Percentiles rank a stretch among this genome's conserved stretches.
These are phyloP conservation scores for Cardiocondyla obscurior DNA, from an alignment of 1,140 invertebrate genomes.

Conservation along the genomic window DNA sequence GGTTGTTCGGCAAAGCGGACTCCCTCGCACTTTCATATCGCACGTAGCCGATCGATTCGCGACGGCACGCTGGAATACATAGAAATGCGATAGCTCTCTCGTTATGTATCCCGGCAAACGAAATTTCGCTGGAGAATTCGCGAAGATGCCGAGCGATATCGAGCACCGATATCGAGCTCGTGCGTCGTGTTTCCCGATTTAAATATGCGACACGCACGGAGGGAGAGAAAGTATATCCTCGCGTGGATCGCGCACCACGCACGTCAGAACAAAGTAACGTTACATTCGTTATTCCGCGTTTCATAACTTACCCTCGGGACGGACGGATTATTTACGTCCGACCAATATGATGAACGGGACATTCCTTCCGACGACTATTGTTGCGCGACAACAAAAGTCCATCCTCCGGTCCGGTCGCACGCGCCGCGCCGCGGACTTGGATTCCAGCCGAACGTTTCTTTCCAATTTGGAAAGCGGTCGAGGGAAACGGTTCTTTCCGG, in stretches of 20 bases:
- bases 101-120: background rate
- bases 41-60: conserved; percentile 17
- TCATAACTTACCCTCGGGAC: conserved; percentile 23
- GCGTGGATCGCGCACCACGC: background rate
- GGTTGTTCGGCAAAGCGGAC: background rate
- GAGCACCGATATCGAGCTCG: background rate
- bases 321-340: conserved; percentile 30
- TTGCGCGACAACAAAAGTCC: conserved; percentile 11
- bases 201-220: background rate
- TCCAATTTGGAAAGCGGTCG: background rate
- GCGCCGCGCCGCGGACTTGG: background rate
- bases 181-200: background rate
- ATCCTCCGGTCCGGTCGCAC: background rate
- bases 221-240: background rate
- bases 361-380: conserved; percentile 24
- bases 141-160: conserved; percentile 25
- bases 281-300: conserved; percentile 44
- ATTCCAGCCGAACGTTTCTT: background rate
- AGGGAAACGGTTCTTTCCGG: background rate
- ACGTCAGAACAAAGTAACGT: background rate
- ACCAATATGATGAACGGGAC: conserved; percentile 47
- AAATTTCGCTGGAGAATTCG: conserved; percentile 22
- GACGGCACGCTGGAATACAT: background rate
- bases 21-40: conserved; percentile 34
- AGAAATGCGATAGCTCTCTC: background rate